Conservation (phyloP, 2,113 vertebrate genomes). For the Vanacampus margaritifer region DNA sequence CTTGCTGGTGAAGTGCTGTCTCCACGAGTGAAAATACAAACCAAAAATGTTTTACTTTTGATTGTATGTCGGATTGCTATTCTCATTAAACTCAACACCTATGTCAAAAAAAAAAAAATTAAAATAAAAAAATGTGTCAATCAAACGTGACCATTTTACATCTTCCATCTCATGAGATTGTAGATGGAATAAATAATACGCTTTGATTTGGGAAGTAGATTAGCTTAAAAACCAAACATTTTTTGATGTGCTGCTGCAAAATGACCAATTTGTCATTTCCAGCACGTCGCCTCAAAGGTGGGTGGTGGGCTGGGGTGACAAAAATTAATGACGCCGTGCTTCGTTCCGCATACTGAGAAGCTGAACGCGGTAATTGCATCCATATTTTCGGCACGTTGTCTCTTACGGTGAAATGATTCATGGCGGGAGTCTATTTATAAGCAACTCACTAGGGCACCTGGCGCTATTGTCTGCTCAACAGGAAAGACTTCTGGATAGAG, state of each 20-base stretch:
- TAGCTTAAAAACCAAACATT: background rate
- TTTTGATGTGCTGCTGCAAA: background rate
- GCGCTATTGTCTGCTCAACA: background rate
- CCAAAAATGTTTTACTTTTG: too few relatives aligned
- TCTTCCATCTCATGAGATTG: background rate
- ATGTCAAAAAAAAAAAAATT: too few relatives aligned
- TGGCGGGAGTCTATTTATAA: background rate
- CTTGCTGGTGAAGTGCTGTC: too few relatives aligned
- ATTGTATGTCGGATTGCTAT: too few relatives aligned
- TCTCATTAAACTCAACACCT: too few relatives aligned
- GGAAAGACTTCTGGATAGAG: background rate
- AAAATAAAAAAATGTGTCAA: too few relatives aligned
- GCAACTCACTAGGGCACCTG: background rate
- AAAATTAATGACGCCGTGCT: constrained; percentile 1
- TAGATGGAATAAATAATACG: background rate
- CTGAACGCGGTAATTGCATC: background rate
- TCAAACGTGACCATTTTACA: background rate
- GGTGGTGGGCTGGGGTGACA: background rate
- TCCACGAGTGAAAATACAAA: too few relatives aligned
- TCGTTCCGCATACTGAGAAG: background rate
- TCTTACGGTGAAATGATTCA: background rate
- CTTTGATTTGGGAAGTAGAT: background rate
- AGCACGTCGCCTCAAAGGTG: background rate
- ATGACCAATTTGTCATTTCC: constrained; percentile 3
- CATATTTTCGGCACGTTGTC: constrained; percentile 1